Base-by-base conservation (phyloP, 2,797 vertebrate species). In the Crocodylus rhombifer region DNA sequence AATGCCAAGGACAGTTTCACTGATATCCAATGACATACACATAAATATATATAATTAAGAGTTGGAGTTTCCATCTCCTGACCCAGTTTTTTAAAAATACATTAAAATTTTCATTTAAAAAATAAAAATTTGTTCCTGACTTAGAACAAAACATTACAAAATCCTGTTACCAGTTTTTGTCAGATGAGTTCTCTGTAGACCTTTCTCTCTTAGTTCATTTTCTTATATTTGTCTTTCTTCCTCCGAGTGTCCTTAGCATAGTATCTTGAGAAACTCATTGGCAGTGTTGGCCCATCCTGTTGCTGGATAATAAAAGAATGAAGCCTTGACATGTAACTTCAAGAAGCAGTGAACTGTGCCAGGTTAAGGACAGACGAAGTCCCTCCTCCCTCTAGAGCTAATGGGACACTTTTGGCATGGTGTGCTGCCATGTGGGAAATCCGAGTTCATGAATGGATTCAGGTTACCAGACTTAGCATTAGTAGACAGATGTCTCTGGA, bases 391-490 rank as follows among this genome's bases (percentile, higher is more conserved):
- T 90, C 94, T 95, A 93, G 97, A 97, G 74, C 93, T 92, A 78
- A 88, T 86, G 80, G 92, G 87, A 77, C 77, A 91, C 61, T 96
- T 94, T 94, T 92, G 92, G 23, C 87, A 76, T 73, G 84, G 67
- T 96, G 93, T 76, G 4, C 79, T 62, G 94, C 91, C 92, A 84
- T 75, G 4, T 84, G 91, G 90, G 91, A 95, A 96, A 96, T 95
- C 28, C 14, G 78, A 97, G 95, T 97, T 97, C 93, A 97, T 97
- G 94, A 98, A 97, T 97, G 97, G 96, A 96, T 94, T 98, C 96
- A 94, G 62, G 90, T 97, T 97, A 97, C 97, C 84, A 94, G 94
- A 91, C 80, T 92, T 95, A 89, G 91, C 94, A 79, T 61, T 28
- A 63, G 87, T 80, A 91, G 91, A 87, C 94, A 90, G 80, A 82